phyloP scores from a whole-genome alignment of 35 echinoderm and acorn worm species.

The Ptychodera flava region DNA sequence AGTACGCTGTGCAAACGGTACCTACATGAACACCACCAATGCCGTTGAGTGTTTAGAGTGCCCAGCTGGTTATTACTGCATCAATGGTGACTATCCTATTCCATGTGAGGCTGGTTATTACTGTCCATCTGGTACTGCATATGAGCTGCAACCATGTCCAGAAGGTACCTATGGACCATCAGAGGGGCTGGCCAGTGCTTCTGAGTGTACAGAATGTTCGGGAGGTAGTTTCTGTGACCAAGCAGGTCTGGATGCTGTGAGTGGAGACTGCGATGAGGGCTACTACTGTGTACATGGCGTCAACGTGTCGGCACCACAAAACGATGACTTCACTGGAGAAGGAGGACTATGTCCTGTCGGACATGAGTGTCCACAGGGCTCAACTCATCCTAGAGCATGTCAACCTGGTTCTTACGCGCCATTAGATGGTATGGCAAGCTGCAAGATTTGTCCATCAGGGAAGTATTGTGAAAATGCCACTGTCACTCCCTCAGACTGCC shows the following conservation, averaged over 20 bases:
- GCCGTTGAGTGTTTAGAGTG: slow-evolving; percentile 75
- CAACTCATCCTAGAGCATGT: slow-evolving; percentile 57
- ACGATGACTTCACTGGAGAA: slow-evolving; percentile 55
- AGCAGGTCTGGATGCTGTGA: slow-evolving; percentile 46
- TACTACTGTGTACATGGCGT: slow-evolving; percentile 76
- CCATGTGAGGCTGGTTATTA: slow-evolving; percentile 83
- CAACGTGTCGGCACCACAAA: slow-evolving; percentile 71
- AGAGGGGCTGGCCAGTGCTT: slow-evolving; percentile 25
- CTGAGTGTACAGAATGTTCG: slow-evolving; percentile 69
- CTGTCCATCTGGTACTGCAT: slow-evolving; percentile 64
- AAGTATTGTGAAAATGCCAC: slow-evolving; percentile 94
- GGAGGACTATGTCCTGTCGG: slow-evolving; percentile 79
- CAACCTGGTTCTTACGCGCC: slow-evolving; percentile 58
- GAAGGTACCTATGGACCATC: slow-evolving; percentile 76
- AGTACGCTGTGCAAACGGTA: slow-evolving; percentile 90
- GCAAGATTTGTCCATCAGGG: slow-evolving; percentile 76
- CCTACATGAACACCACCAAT: slow-evolving; percentile 98
- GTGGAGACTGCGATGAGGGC: slow-evolving; percentile 66
- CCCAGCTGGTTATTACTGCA: slow-evolving; percentile 69
- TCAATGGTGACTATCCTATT: slow-evolving; percentile 55
- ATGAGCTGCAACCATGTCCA: slow-evolving; percentile 77
- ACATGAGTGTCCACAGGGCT: slow-evolving; percentile 73
- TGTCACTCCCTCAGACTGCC: slow-evolving; percentile 74
- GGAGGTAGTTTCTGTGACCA: slow-evolving; percentile 79
- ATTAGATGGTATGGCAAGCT: slow-evolving; percentile 50